Evolutionary conservation across 37 sponge, comb jelly and placozoan genomes (phyloP), one percentile per base, ranked within the genome.

Genomic region (Ianthella basta): DNA sequence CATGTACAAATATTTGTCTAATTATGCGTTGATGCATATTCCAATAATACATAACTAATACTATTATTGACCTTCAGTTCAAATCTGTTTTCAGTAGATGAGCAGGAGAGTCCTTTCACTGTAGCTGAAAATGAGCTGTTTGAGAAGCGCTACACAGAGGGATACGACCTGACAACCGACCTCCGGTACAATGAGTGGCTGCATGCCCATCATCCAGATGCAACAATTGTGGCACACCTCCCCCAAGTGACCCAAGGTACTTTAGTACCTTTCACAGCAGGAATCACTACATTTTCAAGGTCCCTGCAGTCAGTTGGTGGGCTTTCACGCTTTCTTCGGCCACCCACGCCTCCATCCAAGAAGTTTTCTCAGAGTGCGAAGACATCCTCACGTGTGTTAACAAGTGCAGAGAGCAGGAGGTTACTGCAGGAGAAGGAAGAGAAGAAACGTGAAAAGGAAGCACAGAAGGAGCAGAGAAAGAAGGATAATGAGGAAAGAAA

Each of bases 331-430:
- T 61, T 61, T 61, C 64, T 61, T 61, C 64, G 10, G 10, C 64
- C 64, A 10, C 64, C 64, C 13, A 10, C 64, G 2, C 64, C 64
- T 61, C 64, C 29, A 61, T 61, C 64, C 3, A 61, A 61, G 64
- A 61, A 61, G 64, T 61, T 61, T 61, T 13, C 64, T 61, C 64
- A 61, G 64, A 61, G 64, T 10, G 29, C 64, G 10, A 61, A 61
- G 4, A 4, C 64, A 61, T 61, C 64, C 64, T 61, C 64, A 61
- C 13, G 64, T 61, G 12, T 10, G 64, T 61, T 61, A 61, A 61
- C 64, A 61, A 61, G 64, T n/a, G 64, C 64, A 61, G 64, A 61
- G 13, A 61, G 64, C 64, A 61, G 64, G 64, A 61, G 64, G 64
- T 10, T 61, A 6, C 24, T n/a, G 29, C 24, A 27, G 10, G 29